Evolutionary conservation across 2,113 vertebrate species (phyloP), one percentile per base, ranked within the genome.

Genomic region (Pollimyrus isidori): DNA sequence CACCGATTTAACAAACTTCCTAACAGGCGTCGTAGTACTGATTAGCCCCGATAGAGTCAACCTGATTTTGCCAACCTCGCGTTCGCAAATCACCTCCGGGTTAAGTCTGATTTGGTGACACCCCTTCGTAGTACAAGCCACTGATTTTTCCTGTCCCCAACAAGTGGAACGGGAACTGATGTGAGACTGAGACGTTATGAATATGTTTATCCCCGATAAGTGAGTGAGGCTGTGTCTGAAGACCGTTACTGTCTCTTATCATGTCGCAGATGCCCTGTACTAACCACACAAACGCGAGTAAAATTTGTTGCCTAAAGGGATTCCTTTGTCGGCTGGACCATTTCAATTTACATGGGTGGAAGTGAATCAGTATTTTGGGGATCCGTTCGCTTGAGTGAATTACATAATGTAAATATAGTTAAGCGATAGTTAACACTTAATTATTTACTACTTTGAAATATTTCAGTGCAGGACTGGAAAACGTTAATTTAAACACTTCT

Each of bases 191-290:
- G 13, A 39, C 15, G 30, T 39, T 76, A 15, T 35, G 69, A 76
- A 39, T 76, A 39, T 39, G 26, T 39, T 4, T 17, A 19, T 76
- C 35, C 17, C 13, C 1, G 0, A 39, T 39, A 76, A 35, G 45
- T 48, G 35, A 48, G 6, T 48, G 17, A 48, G 45, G 11, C 82
- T 83, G 39, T 19, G 10, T 50, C 35, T 0, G 2, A 45, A 82
- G 19, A 4, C 10, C 26, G 73, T 39, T 19, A 39, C 11, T n/a
- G 35, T 19, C 17, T 7, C 80, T 86, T 90, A 97, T 96, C 95
- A 92, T 0, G 1, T 95, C 0, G 62, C 15, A 93, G 5, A 97
- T 92, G 5, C 90, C 39, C 91, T 97, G 96, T 56, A 96, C 17
- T 7, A 1, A 48, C 23, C 82, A 7, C 21, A 84, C 82, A 45